phyloP scores from a whole-genome alignment of 1,140 invertebrate genomes.

The Neodiprion virginianus region DNA sequence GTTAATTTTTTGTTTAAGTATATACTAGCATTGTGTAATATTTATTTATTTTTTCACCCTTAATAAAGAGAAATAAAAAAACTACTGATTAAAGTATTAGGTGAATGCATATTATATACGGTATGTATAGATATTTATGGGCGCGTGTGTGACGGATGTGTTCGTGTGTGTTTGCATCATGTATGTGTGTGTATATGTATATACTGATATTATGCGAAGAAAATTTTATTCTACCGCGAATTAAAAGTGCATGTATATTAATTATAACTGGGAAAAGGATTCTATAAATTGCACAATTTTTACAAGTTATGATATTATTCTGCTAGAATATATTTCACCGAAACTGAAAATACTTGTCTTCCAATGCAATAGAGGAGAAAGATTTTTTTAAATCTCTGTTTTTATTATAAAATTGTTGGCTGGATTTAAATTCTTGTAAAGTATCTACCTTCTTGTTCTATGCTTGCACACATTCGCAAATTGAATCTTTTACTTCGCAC shows the following conservation, averaged over 20 bases:
- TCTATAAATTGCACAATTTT: not conserved
- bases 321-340: not conserved
- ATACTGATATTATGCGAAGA: not conserved
- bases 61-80: not conserved
- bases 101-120: not conserved
- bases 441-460: not conserved
- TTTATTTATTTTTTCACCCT: constrained; percentile 55
- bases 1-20: constrained; percentile 23
- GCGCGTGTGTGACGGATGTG: too few relatives aligned
- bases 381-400: not conserved
- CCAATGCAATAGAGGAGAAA: not conserved
- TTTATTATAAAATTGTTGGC: not conserved
- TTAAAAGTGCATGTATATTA: not conserved
- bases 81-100: constrained; percentile 1
- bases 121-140: not conserved
- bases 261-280: not conserved
- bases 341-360: not conserved
- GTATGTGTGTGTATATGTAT: not conserved
- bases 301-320: too few relatives aligned
- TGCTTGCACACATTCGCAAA: not conserved
- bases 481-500: too few relatives aligned
- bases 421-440: not conserved
- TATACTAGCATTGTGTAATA: constrained; percentile 48
- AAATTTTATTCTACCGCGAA: not conserved
- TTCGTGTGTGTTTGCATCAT: not conserved